Evolutionary conservation across 2,888 invertebrate genomes (phyloP).

Genomic region (Folsomia manolachei): DNA sequence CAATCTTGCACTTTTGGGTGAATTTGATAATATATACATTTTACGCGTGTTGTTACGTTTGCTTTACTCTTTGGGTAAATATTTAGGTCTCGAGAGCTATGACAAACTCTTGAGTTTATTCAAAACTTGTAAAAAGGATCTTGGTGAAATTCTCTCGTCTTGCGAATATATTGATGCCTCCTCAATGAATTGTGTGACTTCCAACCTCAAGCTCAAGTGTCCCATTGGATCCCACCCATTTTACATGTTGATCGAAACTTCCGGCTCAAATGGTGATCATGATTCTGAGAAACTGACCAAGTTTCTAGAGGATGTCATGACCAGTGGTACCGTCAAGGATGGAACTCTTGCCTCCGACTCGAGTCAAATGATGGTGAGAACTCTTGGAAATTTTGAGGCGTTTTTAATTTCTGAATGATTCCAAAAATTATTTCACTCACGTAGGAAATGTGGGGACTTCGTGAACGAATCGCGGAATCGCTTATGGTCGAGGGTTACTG

Average conservation of each 20-base stretch:
- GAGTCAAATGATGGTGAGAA: slow-evolving; percentile 51
- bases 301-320: slow-evolving; percentile 73
- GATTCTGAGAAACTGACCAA: slow-evolving; percentile 80
- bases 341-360: slow-evolving; percentile 81
- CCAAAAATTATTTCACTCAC: slow-evolving; percentile 43
- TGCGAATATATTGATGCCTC: slow-evolving; percentile 88
- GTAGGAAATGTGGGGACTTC: slow-evolving; percentile 77
- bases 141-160: slow-evolving; percentile 89
- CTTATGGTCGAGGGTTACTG: slow-evolving; percentile 77
- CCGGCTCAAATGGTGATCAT: slow-evolving; percentile 78
- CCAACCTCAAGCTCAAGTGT: slow-evolving; percentile 62
- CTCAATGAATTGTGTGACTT: slow-evolving; percentile 66
- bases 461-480: slow-evolving; percentile 80
- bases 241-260: slow-evolving; percentile 81
- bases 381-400: not conserved
- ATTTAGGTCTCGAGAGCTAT: slow-evolving; percentile 70
- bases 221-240: slow-evolving; percentile 62
- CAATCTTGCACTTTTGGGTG: slow-evolving; percentile 87
- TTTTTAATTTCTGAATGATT: not conserved
- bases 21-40: slow-evolving; percentile 31
- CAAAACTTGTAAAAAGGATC: slow-evolving; percentile 66
- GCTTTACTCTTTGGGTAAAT: not conserved
- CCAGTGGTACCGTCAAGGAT: slow-evolving; percentile 67
- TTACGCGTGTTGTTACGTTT: not conserved
- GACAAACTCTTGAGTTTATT: slow-evolving; percentile 73